Percentiles rank a stretch among this genome's conserved stretches.
Evolutionary conservation across 2,888 invertebrate genomes (phyloP).

Genomic region (Hypselothyrea guttata): DNA sequence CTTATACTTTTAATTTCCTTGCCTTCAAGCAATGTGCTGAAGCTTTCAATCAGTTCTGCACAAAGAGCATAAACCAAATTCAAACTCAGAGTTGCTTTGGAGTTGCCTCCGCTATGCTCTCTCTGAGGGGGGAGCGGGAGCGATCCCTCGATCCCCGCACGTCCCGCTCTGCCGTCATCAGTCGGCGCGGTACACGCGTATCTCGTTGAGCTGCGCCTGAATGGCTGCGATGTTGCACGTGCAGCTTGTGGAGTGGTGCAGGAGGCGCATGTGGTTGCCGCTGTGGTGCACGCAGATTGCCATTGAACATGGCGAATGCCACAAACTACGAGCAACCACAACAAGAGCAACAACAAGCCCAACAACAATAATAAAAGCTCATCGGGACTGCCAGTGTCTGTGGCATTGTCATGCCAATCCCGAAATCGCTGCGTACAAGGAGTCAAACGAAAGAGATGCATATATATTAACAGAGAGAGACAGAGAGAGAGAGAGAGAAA

Average conservation of each 20-base stretch:
- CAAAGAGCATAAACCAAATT: constrained; percentile 8
- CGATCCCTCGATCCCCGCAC: too few species aligned
- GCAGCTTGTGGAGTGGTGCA: constrained; percentile 26
- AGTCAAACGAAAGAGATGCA: constrained; percentile 8
- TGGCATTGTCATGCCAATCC: constrained; percentile 56
- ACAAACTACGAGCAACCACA: constrained; percentile 44
- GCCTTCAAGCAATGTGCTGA: too few species aligned
- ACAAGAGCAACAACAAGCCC: constrained; percentile 32
- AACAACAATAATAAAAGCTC: constrained; percentile 21
- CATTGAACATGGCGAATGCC: constrained; percentile 62
- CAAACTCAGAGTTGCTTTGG: constrained; percentile 8
- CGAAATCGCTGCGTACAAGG: constrained; percentile 28
- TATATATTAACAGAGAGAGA: background rate
- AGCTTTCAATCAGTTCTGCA: too few species aligned
- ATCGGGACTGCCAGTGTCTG: constrained; percentile 28
- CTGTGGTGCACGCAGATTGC: constrained; percentile 57
- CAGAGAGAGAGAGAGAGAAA: constrained; percentile 6
- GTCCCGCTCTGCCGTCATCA: too few species aligned
- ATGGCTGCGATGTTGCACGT: constrained; percentile 55
- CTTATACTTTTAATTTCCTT: too few species aligned
- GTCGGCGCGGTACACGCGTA: constrained; percentile 55
- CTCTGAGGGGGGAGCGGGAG: too few species aligned
- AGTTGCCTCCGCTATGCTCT: too few species aligned
- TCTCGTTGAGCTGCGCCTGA: constrained; percentile 65
- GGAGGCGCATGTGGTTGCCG: constrained; percentile 1